Evolutionary conservation across 2,113 vertebrate species (phyloP).

Genomic region (Urocolius indicus): DNA sequence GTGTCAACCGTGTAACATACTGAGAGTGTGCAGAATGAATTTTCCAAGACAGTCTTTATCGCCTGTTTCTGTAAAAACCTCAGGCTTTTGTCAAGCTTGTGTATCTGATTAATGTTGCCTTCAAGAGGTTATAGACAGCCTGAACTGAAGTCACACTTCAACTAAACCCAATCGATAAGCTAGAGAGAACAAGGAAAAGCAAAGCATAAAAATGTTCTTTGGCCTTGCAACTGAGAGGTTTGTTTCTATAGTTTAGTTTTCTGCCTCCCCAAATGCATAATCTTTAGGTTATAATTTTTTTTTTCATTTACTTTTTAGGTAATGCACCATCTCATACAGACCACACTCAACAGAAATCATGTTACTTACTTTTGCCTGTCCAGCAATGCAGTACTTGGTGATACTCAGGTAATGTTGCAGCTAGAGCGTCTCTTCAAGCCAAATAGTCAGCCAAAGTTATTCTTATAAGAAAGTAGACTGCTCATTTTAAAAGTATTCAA

Average conservation of each 20-base stretch:
- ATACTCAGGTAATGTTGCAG: neutral
- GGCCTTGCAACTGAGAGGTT: fast-evolving
- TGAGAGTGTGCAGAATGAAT: neutral
- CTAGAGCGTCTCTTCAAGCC: neutral
- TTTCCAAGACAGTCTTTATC: neutral
- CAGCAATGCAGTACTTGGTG: neutral
- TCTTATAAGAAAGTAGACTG: neutral
- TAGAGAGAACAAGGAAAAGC: neutral
- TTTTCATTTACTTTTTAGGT: neutral
- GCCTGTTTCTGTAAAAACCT: neutral
- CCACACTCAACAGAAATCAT: neutral
- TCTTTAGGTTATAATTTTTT: neutral
- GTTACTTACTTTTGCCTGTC: neutral
- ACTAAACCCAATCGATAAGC: fast-evolving
- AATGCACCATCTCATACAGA: neutral
- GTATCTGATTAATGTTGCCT: neutral
- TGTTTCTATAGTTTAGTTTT: neutral
- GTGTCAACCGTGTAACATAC: neutral
- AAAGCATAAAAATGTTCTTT: neutral
- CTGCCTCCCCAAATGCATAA: neutral
- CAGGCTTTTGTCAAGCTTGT: neutral
- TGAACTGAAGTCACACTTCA: neutral
- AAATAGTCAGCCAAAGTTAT: neutral
- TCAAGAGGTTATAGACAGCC: neutral
- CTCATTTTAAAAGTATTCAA: neutral